A percentile compares a stretch with the other conserved stretches of the same genome.
These are phyloP conservation scores for Calosoma granatense DNA, from an alignment of 1,140 invertebrate genomes.

Conservation along the genomic window DNA sequence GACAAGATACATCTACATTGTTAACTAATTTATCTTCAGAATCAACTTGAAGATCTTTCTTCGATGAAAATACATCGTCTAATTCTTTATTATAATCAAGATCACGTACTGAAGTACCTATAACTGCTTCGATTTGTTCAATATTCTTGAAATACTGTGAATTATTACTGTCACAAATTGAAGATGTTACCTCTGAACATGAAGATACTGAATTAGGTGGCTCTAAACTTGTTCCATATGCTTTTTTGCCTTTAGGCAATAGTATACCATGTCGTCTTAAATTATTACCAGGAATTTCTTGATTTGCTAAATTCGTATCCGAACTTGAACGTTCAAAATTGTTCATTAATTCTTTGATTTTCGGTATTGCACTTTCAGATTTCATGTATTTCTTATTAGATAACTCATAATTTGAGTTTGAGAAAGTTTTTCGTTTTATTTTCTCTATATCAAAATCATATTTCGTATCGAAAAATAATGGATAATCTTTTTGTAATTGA, in stretches of 20 bases:
- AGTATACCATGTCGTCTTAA: neutral
- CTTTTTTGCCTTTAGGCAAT: neutral
- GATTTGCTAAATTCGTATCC: neutral
- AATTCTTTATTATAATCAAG: neutral
- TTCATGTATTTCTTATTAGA: neutral
- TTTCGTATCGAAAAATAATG: neutral
- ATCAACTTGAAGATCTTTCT: too few relatives aligned
- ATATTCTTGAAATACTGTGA: constrained; percentile 7
- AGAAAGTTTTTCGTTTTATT: neutral
- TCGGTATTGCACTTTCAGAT: neutral
- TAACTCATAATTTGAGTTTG: neutral
- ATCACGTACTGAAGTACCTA: neutral
- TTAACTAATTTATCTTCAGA: too few relatives aligned
- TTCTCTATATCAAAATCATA: neutral
- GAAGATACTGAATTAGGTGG: too few relatives aligned
- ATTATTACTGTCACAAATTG: neutral
- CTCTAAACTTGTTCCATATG: neutral
- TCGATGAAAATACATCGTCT: constrained; percentile 4
- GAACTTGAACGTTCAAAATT: neutral
- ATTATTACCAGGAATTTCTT: neutral
- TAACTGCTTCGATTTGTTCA: neutral
- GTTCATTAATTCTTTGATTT: neutral
- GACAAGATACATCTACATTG: too few relatives aligned
- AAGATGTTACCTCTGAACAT: neutral
- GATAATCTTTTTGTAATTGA: neutral